Conservation (phyloP, 2,113 vertebrate species). For the Nothobranchius furzeri region DNA sequence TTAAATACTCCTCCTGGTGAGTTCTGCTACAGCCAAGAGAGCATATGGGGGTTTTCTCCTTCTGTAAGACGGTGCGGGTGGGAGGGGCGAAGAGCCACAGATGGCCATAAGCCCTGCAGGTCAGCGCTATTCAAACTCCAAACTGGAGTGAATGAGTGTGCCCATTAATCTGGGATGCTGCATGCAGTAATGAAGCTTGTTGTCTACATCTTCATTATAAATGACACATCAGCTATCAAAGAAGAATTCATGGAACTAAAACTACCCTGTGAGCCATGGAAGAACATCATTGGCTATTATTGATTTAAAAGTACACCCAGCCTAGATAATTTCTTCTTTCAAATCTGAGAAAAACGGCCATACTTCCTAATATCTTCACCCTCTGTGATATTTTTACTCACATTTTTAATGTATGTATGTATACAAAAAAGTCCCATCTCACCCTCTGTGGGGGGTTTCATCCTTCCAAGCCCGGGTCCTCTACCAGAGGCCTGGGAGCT, state of each 20-base stretch:
- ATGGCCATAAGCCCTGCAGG: conserved; percentile 61
- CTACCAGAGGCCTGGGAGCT: too few relatives aligned
- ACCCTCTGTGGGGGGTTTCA: too few relatives aligned
- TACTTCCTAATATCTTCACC: too few relatives aligned
- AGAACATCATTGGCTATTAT: conserved; percentile 45
- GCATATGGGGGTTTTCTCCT: conserved; percentile 70
- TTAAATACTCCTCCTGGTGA: conserved; percentile 73
- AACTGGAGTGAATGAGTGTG: conserved; percentile 47
- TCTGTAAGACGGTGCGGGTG: conserved; percentile 6
- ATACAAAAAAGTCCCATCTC: too few relatives aligned
- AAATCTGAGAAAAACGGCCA: too few relatives aligned
- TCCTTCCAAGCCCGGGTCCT: too few relatives aligned
- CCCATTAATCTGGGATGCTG: conserved; percentile 39
- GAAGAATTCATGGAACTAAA: conserved; percentile 20
- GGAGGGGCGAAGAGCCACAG: conserved; percentile 53
- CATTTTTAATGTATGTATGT: too few relatives aligned
- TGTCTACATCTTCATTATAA: conserved; percentile 57
- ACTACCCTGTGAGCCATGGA: conserved; percentile 25
- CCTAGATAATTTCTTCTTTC: too few relatives aligned
- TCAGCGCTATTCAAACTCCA: conserved; percentile 58
- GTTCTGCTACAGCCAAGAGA: conserved; percentile 52
- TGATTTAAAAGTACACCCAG: conserved; percentile 35
- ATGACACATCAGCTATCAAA: conserved; percentile 29
- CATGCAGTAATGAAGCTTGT: conserved; percentile 29
- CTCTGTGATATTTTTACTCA: too few relatives aligned